Base-by-base conservation (phyloP, 1,140 invertebrate species). In the Dreissena polymorpha region DNA sequence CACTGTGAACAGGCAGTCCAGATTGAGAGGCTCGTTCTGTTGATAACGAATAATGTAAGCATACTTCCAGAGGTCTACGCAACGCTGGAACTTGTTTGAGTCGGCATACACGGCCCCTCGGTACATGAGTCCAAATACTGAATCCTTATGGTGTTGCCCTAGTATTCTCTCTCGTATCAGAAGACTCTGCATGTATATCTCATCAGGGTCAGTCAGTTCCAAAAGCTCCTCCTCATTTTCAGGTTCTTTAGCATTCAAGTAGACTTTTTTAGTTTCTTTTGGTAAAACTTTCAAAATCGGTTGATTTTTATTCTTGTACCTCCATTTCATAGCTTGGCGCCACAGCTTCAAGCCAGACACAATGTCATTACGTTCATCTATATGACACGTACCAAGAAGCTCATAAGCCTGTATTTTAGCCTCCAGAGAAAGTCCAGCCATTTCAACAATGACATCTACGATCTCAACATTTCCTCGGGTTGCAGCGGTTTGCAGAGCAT, bases 291-390 rank as follows among this genome's bases (percentile, higher is more conserved):
- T 88, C 0, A 78, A 23, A 10, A 88, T 23, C 95, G 95, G 93
- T 96, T 96, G 92, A 96, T 97, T 86, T 95, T 94, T 10, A 97
- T 95, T 85, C 96, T 94, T 72, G 97, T 79, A 85, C 63, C 89
- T 78, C 64, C 89, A 95, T 70, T 96, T 94, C 95, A 99, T 96
- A 2, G 97, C 97, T 88, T 96, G 94, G 90, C 96, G 97, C 98
- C 98, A 99, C 78, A 97, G 93, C 83, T 95, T 95, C n/a, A 97
- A 93, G 0, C 97, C 97, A 8, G 96, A 96, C 49, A 97, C 95
- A 95, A 98, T 97, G 92, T 99, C 97, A 85, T 97, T 94, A 91
- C 97, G 96, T 91, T 98, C 98, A 92, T 99, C 98, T n/a, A 99
- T 97, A 93, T 96, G 98, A 0, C 97, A 98, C 6, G 98, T 96